Evolutionary conservation across 2,888 invertebrate species (phyloP).

Genomic region (Electrophaes corylata): DNA sequence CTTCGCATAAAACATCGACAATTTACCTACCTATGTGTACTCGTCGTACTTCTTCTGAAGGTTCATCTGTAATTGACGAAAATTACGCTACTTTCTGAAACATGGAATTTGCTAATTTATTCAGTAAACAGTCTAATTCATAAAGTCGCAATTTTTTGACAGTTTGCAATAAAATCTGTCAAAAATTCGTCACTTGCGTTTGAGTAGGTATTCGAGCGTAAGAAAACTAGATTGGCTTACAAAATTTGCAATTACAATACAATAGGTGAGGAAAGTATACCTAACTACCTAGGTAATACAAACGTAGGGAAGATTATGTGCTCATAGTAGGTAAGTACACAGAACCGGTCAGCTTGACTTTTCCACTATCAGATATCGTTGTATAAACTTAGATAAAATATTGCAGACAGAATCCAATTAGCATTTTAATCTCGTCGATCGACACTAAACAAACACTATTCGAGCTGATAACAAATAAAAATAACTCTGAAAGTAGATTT

Average conservation of each 20-base stretch:
- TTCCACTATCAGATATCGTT: conserved; percentile 31
- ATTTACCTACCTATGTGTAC: conserved; percentile 27
- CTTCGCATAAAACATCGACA: conserved; percentile 33
- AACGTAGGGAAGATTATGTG: neutral
- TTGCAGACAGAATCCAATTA: conserved; percentile 38
- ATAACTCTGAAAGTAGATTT: neutral
- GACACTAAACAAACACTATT: conserved; percentile 20
- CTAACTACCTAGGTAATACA: neutral
- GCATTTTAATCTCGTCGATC: conserved; percentile 29
- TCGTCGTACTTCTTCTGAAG: too few relatives aligned
- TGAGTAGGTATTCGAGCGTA: too few relatives aligned
- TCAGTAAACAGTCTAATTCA: too few relatives aligned
- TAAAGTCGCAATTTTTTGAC: too few relatives aligned
- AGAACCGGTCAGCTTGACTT: conserved; percentile 32
- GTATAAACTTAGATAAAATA: conserved; percentile 35
- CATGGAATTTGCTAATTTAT: conserved; percentile 17
- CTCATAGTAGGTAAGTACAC: conserved; percentile 15
- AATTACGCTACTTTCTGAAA: conserved; percentile 18
- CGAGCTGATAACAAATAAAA: conserved; percentile 15
- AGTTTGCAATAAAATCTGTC: too few relatives aligned
- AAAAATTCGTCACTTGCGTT: too few relatives aligned
- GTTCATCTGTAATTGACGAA: conserved; percentile 25
- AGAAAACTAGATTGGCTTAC: conserved; percentile 13
- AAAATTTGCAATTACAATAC: conserved; percentile 14
- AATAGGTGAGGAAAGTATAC: neutral